Conservation (phyloP, 2,113 vertebrate species). For the Brienomyrus longianalis region DNA sequence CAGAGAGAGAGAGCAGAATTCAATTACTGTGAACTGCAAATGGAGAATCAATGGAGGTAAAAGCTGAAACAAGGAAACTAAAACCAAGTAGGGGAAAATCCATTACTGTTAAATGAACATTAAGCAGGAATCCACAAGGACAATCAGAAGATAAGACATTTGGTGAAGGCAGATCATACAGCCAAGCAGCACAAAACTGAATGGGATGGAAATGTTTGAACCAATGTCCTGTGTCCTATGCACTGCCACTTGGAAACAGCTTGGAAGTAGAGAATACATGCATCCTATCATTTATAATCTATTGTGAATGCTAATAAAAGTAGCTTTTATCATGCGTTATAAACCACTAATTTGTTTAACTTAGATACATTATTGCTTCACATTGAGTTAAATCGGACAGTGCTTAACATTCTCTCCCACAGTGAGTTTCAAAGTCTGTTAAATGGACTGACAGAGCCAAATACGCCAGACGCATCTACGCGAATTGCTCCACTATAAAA, state of each 20-base stretch:
- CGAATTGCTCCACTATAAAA: neutral
- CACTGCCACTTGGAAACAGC: neutral
- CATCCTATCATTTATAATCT: neutral
- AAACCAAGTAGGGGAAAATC: neutral
- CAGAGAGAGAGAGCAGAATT: neutral
- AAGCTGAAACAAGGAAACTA: neutral
- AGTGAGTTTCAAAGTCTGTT: neutral
- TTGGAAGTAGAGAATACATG: neutral
- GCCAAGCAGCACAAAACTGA: neutral
- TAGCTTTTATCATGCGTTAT: neutral
- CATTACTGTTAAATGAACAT: neutral
- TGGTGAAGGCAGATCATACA: neutral
- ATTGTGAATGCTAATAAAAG: neutral
- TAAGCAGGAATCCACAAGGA: neutral
- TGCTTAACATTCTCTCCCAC: neutral
- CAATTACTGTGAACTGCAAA: neutral
- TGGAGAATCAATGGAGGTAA: neutral
- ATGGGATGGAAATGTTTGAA: neutral
- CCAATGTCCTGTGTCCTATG: neutral
- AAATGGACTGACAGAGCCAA: neutral
- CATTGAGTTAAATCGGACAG: neutral
- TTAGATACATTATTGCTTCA: neutral
- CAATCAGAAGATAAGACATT: neutral
- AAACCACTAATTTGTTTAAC: neutral
- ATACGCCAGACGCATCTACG: neutral